A percentile compares a stretch with the other conserved stretches of the same genome.
phyloP scores from a whole-genome alignment of 2,888 invertebrate species.

The Microctonus aethiopoides region DNA sequence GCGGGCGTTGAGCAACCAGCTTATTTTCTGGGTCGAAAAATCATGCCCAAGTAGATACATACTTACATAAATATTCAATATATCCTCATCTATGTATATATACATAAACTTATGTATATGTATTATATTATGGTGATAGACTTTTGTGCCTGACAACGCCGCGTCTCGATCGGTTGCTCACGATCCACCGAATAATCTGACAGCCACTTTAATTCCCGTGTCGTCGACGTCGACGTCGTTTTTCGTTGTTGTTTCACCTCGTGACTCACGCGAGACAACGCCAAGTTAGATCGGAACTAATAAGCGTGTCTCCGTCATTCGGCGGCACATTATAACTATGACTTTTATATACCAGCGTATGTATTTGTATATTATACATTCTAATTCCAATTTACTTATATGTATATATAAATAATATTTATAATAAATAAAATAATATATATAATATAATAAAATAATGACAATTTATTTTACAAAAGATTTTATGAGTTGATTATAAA shows the following conservation, averaged over 20 bases:
- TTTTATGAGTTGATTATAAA: no score
- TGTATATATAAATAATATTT: no score
- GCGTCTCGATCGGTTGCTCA: constrained; percentile 20
- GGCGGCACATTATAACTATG: constrained; percentile 17
- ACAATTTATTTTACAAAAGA: not conserved
- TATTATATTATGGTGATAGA: not conserved
- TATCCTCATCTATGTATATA: not conserved
- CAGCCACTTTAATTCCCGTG: constrained; percentile 15
- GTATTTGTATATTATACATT: no score
- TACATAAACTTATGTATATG: not conserved
- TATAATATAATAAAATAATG: no score
- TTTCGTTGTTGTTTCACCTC: constrained; percentile 6
- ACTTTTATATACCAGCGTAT: constrained; percentile 7
- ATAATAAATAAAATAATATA: no score
- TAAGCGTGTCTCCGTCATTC: constrained; percentile 27
- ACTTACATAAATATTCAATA: not conserved
- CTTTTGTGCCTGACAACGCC: constrained; percentile 9
- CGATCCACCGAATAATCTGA: constrained; percentile 28
- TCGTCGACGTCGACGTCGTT: constrained; percentile 4
- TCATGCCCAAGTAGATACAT: not conserved
- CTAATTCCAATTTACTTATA: no score
- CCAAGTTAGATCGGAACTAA: constrained; percentile 21
- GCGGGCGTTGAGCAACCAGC: constrained; percentile 19
- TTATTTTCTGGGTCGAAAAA: constrained; percentile 27
- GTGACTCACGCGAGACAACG: constrained; percentile 17